Conservation (phyloP, 2,113 vertebrate species). For the Puma concolor region DNA sequence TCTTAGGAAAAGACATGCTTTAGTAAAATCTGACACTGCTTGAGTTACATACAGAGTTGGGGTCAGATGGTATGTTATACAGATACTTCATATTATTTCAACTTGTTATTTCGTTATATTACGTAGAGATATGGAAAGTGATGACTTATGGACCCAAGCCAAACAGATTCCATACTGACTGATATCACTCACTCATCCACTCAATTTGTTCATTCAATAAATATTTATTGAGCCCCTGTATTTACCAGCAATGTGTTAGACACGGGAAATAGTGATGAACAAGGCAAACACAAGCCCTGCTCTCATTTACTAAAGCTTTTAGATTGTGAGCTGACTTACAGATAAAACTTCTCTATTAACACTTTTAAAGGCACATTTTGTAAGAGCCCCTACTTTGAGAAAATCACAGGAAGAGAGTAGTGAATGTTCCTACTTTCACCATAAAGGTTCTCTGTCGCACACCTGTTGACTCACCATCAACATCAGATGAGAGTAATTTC, state of each 20-base stretch:
- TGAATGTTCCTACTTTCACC: background rate
- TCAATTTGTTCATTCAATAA: background rate
- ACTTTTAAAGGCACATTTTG: background rate
- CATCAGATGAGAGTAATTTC: background rate
- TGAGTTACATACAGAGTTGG: background rate
- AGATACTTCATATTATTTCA: background rate
- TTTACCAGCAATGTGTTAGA: background rate
- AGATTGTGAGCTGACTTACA: background rate
- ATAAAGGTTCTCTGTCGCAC: background rate
- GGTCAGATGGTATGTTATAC: background rate
- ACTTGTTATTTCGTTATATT: background rate
- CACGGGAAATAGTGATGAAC: background rate
- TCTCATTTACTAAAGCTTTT: background rate
- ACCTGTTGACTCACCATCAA: background rate
- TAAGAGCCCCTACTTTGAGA: background rate
- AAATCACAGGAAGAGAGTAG: background rate
- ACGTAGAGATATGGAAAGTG: background rate
- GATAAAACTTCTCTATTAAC: background rate
- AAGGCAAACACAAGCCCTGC: background rate
- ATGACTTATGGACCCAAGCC: background rate
- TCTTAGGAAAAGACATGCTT: background rate
- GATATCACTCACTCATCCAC: background rate
- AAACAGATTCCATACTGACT: background rate
- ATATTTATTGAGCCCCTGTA: background rate
- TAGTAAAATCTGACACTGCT: background rate